Conservation (phyloP, 2,888 invertebrate species). For the Lasius fuliginosus region DNA sequence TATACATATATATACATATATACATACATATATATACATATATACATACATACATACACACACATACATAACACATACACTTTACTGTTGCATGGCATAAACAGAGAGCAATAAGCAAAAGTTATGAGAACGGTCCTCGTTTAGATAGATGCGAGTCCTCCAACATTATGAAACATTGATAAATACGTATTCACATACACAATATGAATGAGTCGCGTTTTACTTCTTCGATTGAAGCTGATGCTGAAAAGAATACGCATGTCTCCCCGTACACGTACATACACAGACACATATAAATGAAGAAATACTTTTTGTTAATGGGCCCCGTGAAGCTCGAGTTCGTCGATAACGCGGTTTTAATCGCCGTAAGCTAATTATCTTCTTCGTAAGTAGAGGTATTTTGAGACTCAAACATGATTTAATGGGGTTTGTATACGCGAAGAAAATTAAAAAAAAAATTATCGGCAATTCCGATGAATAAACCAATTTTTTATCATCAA, state of each 20-base stretch:
- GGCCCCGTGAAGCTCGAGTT: constrained; percentile 16
- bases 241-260: background rate
- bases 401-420: constrained; percentile 33
- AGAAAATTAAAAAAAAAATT: background rate
- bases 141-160: background rate
- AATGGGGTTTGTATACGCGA: constrained; percentile 31
- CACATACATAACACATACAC: too few species aligned
- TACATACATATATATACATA: background rate
- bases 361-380: constrained; percentile 30
- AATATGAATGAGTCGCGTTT: constrained; percentile 16
- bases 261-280: constrained; percentile 32
- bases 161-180: background rate
- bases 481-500: constrained; percentile 41
- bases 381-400: constrained; percentile 42
- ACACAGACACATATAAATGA: constrained; percentile 18
- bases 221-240: constrained; percentile 1
- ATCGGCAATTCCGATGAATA: constrained; percentile 17
- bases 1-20: background rate
- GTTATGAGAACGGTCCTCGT: background rate
- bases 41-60: background rate
- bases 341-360: constrained; percentile 33
- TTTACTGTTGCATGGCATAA: constrained; percentile 15
- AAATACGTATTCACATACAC: background rate
- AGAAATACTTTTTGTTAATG: constrained; percentile 29
- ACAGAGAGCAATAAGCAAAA: constrained; percentile 42